These are phyloP conservation scores for Adelphocoris suturalis DNA, from an alignment of 2,888 invertebrate species.

Conservation along the genomic window DNA sequence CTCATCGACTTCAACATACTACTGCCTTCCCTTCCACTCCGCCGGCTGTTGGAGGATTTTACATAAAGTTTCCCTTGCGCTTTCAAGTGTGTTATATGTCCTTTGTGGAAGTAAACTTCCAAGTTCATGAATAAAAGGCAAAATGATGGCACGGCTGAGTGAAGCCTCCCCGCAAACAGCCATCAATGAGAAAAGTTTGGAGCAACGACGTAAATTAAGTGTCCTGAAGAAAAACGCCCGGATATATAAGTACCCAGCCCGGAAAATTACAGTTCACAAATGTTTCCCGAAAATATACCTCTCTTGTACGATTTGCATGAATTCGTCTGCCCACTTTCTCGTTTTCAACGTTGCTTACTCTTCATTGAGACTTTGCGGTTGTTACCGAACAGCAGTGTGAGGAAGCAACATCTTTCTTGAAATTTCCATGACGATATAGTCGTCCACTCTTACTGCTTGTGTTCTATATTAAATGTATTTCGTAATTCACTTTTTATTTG, in stretches of 20 bases:
- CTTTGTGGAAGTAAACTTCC: constrained; percentile 66
- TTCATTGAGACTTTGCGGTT: background rate
- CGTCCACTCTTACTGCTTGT: too few relatives aligned
- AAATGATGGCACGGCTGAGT: constrained; percentile 66
- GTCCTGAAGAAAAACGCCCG: background rate
- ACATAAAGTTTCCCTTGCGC: constrained; percentile 67
- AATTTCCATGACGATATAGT: too few relatives aligned
- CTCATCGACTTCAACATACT: constrained; percentile 60
- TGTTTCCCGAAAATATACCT: background rate
- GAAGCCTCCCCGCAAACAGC: constrained; percentile 56
- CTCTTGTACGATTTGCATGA: background rate
- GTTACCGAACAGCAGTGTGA: background rate
- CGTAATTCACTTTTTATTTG: too few relatives aligned
- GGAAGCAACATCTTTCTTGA: too few relatives aligned
- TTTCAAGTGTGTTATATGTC: constrained; percentile 71
- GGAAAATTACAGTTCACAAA: constrained; percentile 19
- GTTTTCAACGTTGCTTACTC: background rate
- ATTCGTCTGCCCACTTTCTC: background rate
- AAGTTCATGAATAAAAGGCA: constrained; percentile 70
- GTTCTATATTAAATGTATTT: too few relatives aligned
- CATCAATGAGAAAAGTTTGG: constrained; percentile 61
- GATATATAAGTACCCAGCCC: background rate
- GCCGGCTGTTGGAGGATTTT: constrained; percentile 52
- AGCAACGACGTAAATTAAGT: constrained; percentile 44
- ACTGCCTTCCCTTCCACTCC: constrained; percentile 45